phyloP scores from a whole-genome alignment of 2,888 invertebrate species.

The Salticus scenicus region DNA sequence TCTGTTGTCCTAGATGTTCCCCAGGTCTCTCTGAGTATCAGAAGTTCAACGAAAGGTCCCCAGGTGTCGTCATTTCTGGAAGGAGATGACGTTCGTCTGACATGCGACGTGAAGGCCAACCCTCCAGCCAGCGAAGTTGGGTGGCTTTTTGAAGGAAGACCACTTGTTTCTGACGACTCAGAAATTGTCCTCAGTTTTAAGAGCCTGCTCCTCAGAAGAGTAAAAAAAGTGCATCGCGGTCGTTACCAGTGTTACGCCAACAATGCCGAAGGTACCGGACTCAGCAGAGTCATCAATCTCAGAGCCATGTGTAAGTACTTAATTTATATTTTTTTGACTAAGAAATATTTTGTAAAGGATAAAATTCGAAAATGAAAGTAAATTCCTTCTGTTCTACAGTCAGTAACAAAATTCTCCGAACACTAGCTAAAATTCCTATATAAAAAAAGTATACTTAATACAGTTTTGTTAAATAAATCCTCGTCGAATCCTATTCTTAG shows the following conservation, averaged over 20 bases:
- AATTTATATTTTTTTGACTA: neutral
- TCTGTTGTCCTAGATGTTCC: too few species aligned
- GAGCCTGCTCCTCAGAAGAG: constrained; percentile 71
- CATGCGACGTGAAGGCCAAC: constrained; percentile 92
- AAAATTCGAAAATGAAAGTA: too few species aligned
- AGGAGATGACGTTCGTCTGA: constrained; percentile 93
- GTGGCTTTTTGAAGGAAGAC: constrained; percentile 79
- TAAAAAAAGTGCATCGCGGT: constrained; percentile 71
- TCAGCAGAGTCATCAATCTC: constrained; percentile 71
- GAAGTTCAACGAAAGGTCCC: constrained; percentile 86
- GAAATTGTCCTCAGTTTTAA: constrained; percentile 70
- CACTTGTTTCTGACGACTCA: constrained; percentile 68
- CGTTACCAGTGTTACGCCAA: constrained; percentile 72
- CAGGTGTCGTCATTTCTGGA: constrained; percentile 91
- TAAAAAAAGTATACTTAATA: too few species aligned
- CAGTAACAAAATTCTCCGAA: too few species aligned
- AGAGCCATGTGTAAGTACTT: constrained; percentile 72
- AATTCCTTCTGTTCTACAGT: too few species aligned
- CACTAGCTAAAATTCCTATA: too few species aligned
- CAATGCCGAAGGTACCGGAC: constrained; percentile 72
- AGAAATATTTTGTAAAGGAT: too few species aligned
- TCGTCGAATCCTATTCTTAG: too few species aligned
- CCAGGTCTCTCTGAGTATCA: constrained; percentile 86
- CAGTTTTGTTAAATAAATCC: too few species aligned
- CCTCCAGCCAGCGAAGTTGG: constrained; percentile 88